Conservation (phyloP, 2,888 invertebrate genomes). For the Diadegma fenestrale region DNA sequence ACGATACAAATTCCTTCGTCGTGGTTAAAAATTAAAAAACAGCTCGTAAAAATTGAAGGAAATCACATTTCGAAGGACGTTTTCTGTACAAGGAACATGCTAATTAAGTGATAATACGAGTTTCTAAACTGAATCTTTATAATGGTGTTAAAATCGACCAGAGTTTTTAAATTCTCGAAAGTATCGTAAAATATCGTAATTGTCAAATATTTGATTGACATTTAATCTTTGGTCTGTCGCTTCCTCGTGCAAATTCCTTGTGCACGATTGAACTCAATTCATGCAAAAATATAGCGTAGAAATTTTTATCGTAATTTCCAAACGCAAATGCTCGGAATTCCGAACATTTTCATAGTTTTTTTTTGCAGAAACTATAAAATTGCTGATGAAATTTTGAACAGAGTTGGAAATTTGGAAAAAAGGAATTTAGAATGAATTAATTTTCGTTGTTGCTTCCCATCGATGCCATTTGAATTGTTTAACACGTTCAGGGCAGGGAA, state of each 20-base stretch:
- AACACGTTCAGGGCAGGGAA: not conserved
- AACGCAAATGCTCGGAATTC: not conserved
- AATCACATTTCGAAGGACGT: not conserved
- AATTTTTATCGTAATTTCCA: not conserved
- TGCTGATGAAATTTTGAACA: not conserved
- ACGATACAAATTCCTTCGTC: not conserved
- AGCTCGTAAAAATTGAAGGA: not conserved
- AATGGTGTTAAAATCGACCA: not conserved
- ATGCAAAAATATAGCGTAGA: not conserved
- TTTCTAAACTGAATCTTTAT: not conserved
- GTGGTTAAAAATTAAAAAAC: not conserved
- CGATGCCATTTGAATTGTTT: not conserved
- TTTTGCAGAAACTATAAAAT: not conserved
- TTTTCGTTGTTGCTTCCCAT: not conserved
- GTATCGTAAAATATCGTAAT: not conserved
- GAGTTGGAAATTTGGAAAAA: not conserved
- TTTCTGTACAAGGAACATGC: not conserved
- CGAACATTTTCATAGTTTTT: not conserved
- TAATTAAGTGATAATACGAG: not conserved
- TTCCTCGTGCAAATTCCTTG: not conserved
- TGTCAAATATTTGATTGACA: not conserved
- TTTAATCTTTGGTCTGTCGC: slow-evolving; percentile 13
- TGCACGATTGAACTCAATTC: not conserved
- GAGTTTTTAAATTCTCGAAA: not conserved
- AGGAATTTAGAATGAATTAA: not conserved